Conservation (phyloP, 2,888 invertebrate species). For the Xestia c-nigrum region DNA sequence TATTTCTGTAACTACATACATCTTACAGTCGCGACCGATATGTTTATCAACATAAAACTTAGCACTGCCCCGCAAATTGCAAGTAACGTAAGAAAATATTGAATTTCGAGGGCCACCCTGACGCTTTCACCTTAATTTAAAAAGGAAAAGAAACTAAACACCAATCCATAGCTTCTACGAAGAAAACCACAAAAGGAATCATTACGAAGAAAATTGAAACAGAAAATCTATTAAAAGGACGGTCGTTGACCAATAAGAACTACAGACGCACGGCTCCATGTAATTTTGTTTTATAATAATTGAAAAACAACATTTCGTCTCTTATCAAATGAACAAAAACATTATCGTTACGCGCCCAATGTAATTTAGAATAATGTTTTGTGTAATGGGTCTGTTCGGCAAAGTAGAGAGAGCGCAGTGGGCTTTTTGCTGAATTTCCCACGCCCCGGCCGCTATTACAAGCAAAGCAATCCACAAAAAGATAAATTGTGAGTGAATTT, state of each 20-base stretch:
- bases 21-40: too few relatives aligned
- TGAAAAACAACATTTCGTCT: conserved; percentile 79
- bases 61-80: too few relatives aligned
- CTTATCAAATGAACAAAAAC: conserved; percentile 84
- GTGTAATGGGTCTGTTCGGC: conserved; percentile 83
- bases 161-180: conserved; percentile 26
- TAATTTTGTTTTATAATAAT: conserved; percentile 74
- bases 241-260: conserved; percentile 62
- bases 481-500: conserved; percentile 86
- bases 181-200: conserved; percentile 38
- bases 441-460: conserved; percentile 72
- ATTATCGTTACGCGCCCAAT: conserved; percentile 83
- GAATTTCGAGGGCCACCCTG: too few relatives aligned
- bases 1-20: too few relatives aligned
- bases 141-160: conserved; percentile 35
- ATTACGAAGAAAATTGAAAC: conserved; percentile 61
- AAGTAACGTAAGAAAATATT: too few relatives aligned
- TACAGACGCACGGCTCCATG: conserved; percentile 58
- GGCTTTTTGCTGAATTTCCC: conserved; percentile 72
- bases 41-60: too few relatives aligned
- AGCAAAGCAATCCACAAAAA: conserved; percentile 86
- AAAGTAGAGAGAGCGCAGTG: conserved; percentile 79
- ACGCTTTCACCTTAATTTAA: too few relatives aligned
- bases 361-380: conserved; percentile 88
- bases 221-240: conserved; percentile 56